Evolutionary conservation across 2,888 invertebrate species (phyloP).

Genomic region (Ophion obscuratus): DNA sequence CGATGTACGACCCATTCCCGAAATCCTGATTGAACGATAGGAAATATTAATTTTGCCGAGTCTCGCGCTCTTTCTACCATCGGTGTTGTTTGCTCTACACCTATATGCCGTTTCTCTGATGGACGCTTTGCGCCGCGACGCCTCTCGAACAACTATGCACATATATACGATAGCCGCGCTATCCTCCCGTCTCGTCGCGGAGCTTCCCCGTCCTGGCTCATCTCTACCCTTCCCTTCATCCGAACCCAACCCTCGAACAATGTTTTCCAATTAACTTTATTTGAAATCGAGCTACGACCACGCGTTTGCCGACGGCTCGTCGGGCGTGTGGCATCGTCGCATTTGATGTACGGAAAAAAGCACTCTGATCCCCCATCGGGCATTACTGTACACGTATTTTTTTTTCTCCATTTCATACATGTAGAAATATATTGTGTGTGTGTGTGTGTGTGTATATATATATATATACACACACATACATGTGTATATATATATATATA

Average conservation of each 20-base stretch:
- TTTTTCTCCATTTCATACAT: slow-evolving; percentile 19
- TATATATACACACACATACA: neutral
- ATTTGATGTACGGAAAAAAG: slow-evolving; percentile 72
- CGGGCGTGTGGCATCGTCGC: slow-evolving; percentile 66
- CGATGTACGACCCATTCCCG: slow-evolving; percentile 67
- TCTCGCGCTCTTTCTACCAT: slow-evolving; percentile 66
- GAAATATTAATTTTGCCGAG: slow-evolving; percentile 78
- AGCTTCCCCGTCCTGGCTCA: slow-evolving; percentile 54
- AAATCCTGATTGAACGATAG: slow-evolving; percentile 73
- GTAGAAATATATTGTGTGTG: neutral
- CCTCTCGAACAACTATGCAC: slow-evolving; percentile 40
- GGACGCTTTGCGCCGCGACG: slow-evolving; percentile 43
- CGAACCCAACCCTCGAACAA: slow-evolving; percentile 72
- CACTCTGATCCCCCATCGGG: slow-evolving; percentile 68
- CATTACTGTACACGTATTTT: slow-evolving; percentile 52
- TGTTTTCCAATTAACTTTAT: slow-evolving; percentile 82
- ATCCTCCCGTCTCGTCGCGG: slow-evolving; percentile 54
- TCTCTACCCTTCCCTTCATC: slow-evolving; percentile 41
- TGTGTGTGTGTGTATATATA: too few species aligned
- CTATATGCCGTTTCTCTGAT: slow-evolving; percentile 30
- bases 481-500: neutral
- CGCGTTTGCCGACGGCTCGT: slow-evolving; percentile 69
- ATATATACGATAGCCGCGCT: slow-evolving; percentile 18
- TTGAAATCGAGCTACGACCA: slow-evolving; percentile 78
- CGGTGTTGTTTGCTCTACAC: slow-evolving; percentile 15